phyloP scores from a whole-genome alignment of 2,888 invertebrate species.

The Leptogaster cylindrica region DNA sequence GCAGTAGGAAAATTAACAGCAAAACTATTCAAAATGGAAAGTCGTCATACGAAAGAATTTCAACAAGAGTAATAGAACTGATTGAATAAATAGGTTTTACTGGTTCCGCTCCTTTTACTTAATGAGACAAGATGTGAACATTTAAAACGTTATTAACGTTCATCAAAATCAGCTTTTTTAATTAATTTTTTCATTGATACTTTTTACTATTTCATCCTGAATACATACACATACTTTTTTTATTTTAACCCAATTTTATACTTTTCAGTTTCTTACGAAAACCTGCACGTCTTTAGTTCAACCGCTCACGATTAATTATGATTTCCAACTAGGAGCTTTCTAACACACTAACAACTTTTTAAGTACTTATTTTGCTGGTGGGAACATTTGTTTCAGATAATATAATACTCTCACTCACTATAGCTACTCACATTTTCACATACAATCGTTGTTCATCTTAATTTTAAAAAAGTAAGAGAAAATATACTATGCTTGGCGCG shows the following conservation, averaged over 20 bases:
- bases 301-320: background rate
- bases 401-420: background rate
- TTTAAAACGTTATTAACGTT: no score
- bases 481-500: background rate
- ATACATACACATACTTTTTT: no score
- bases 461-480: background rate
- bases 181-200: background rate
- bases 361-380: no score
- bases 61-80: no score
- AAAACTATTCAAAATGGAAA: no score
- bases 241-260: conserved; percentile 24
- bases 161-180: no score
- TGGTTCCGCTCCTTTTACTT: no score
- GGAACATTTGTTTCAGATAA: no score
- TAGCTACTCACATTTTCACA: background rate
- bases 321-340: background rate
- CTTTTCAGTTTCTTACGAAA: conserved; percentile 49
- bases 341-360: background rate
- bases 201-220: background rate
- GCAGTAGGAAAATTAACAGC: no score
- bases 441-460: background rate
- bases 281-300: conserved; percentile 40
- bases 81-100: no score
- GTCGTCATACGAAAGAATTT: no score
- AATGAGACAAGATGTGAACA: no score